Conservation (phyloP, 2,113 vertebrate genomes). For the Antechinus stuartii region DNA sequence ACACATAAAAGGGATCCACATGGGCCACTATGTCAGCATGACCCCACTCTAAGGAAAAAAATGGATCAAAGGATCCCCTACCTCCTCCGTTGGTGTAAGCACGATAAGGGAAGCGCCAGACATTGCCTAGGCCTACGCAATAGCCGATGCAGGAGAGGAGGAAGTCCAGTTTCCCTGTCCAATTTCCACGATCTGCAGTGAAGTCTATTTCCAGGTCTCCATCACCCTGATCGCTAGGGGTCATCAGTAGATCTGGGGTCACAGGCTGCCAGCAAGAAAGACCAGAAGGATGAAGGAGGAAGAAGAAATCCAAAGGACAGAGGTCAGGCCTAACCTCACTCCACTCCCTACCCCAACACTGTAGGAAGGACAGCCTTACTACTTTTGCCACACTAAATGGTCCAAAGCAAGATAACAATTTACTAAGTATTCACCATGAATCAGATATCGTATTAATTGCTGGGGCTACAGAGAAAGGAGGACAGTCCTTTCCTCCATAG, state of each 20-base stretch:
- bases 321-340: neutral
- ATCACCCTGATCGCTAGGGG: conserved; percentile 86
- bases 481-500: neutral
- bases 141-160: conserved; percentile 90
- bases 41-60: neutral
- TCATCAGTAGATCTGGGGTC: conserved; percentile 87
- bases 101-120: conserved; percentile 90
- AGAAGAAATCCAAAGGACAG: neutral
- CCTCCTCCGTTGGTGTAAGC: conserved; percentile 90
- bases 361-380: neutral
- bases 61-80: conserved; percentile 56
- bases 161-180: conserved; percentile 90
- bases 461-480: neutral
- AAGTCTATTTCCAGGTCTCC: conserved; percentile 84
- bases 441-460: neutral
- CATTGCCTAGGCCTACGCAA: conserved; percentile 88
- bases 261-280: conserved; percentile 75
- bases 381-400: neutral
- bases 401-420: neutral
- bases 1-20: neutral
- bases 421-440: neutral
- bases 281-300: neutral
- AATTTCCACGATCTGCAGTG: conserved; percentile 86
- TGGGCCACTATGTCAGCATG: neutral
- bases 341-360: neutral